Evolutionary conservation across 2,113 vertebrate genomes (phyloP), one percentile per base, ranked within the genome.

Genomic region (Lasiurus cinereus): DNA sequence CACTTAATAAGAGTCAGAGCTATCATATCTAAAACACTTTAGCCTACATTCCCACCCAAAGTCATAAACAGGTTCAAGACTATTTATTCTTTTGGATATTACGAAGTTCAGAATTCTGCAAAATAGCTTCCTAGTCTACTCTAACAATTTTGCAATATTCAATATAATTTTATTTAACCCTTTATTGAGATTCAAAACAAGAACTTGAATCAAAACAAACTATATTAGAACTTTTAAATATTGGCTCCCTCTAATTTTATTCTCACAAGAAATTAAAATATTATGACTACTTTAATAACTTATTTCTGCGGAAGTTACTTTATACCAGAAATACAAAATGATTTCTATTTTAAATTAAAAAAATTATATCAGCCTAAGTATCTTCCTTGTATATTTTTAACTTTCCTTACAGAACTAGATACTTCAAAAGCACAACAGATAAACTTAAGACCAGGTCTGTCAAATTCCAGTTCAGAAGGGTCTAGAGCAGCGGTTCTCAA

Each of bases 241-340:
- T 59, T 72, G 50, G 12, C 2, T 74, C 56, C 43, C n/a, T 85
- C 33, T 91, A 76, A 80, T 83, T 90, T 91, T 78, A 90, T 64
- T 85, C 54, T 91, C 31, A 90, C 88, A 73, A 92, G 33, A 95
- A 94, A 95, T 79, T 83, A 93, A 96, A 94, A 88, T 73, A 82
- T 67, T 92, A 43, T 90, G 33, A 92, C 54, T 90, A 78, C 4
- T 88, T 93, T 85, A 80, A 84, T 88, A 90, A 80, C 82, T 92
- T 50, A 86, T 46, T 77, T 90, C 66, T 80, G 14, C 59, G 82
- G 83, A 93, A 83, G 29, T 77, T 64, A 69, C 66, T 94, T 94
- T 83, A 74, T n/a, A 78, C 6, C 15, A 15, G 2, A 86, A 79
- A 95, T 69, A 88, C 11, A 83, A 86, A 90, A 77, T 18, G 22